These are phyloP conservation scores for Urocolius indicus DNA, from an alignment of 2,113 vertebrate genomes.

Conservation along the genomic window DNA sequence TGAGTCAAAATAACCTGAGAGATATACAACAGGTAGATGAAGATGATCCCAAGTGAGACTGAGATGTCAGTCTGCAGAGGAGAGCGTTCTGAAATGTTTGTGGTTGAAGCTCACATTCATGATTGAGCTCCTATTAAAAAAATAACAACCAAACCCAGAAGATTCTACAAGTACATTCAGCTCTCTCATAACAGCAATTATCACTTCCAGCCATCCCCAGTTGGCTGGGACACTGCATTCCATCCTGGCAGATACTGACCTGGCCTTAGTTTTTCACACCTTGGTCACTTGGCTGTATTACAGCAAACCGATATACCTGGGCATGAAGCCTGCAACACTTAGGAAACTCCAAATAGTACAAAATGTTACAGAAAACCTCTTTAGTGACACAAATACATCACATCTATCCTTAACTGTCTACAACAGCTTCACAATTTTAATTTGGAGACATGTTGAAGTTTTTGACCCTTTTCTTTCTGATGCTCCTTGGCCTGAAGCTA, in stretches of 20 bases:
- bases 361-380: conserved; percentile 55
- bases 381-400: conserved; percentile 36
- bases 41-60: neutral
- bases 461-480: conserved; percentile 21
- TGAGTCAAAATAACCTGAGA: neutral
- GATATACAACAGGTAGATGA: neutral
- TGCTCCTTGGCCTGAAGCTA: neutral
- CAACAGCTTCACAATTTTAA: conserved; percentile 24
- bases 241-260: conserved; percentile 70
- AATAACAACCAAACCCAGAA: neutral
- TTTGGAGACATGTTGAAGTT: conserved; percentile 18
- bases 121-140: neutral
- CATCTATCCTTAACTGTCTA: conserved; percentile 28
- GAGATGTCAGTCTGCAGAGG: neutral
- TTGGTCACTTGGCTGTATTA: conserved; percentile 68
- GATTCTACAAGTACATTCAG: conserved; percentile 26
- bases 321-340: conserved; percentile 65
- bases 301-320: conserved; percentile 65
- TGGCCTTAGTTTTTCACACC: conserved; percentile 72
- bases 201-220: conserved; percentile 49
- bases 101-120: neutral
- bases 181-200: conserved; percentile 53
- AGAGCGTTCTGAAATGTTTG: neutral
- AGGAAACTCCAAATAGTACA: conserved; percentile 62
- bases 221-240: conserved; percentile 55